Conservation (phyloP, 2,113 vertebrate species). For the Ctenomys sociabilis region DNA sequence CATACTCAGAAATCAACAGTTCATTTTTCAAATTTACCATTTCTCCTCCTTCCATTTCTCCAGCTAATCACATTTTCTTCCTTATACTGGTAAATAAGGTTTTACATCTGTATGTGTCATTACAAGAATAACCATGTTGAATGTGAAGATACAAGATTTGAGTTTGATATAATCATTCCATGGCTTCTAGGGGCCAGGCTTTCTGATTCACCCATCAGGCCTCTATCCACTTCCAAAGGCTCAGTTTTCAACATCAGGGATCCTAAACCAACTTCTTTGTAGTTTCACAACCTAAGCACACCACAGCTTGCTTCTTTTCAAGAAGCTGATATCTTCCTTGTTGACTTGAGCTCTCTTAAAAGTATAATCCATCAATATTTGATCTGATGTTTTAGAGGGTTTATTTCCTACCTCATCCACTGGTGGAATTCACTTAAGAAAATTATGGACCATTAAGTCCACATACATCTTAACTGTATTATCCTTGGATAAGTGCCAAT, state of each 20-base stretch:
- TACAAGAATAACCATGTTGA: conserved; percentile 15
- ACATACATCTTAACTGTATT: background rate
- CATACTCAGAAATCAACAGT: conserved; percentile 23
- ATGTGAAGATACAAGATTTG: background rate
- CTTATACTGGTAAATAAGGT: conserved; percentile 1
- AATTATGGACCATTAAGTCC: background rate
- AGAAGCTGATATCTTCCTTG: background rate
- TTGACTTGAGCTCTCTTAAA: conserved; percentile 19
- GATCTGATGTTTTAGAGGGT: background rate
- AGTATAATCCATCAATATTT: background rate
- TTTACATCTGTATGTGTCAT: background rate
- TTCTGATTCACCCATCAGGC: background rate
- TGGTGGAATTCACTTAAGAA: background rate
- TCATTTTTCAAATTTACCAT: conserved; percentile 18
- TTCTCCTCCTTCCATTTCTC: conserved; percentile 30
- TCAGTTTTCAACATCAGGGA: background rate
- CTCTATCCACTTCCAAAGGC: background rate
- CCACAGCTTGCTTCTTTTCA: background rate
- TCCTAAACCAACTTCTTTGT: background rate
- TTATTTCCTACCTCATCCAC: background rate
- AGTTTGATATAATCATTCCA: background rate
- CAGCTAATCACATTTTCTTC: background rate
- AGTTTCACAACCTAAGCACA: background rate
- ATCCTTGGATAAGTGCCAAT: conserved; percentile 16
- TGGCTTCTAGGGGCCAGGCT: background rate